phyloP scores from a whole-genome alignment of 2,888 invertebrate species.

The Dione juno region DNA sequence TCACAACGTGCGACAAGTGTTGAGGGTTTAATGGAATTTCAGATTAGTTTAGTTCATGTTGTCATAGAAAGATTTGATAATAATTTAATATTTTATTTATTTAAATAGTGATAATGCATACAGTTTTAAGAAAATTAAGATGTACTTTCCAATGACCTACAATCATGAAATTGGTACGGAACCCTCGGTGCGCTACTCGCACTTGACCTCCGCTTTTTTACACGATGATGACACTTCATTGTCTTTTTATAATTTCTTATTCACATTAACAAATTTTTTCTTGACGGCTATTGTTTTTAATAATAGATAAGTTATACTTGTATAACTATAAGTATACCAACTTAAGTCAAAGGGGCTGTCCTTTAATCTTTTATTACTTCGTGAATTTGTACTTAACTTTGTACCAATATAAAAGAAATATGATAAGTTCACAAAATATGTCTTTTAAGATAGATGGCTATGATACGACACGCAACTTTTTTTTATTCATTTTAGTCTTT shows the following conservation, averaged over 20 bases:
- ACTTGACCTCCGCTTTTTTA: too few relatives aligned
- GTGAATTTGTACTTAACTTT: not conserved
- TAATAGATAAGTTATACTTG: not conserved
- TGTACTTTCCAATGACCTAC: too few relatives aligned
- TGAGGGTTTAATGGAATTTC: conserved; percentile 25
- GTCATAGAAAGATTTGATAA: not conserved
- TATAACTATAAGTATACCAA: not conserved
- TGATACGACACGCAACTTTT: conserved; percentile 38
- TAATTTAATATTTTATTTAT: not conserved
- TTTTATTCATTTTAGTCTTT: conserved; percentile 30
- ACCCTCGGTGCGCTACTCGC: too few relatives aligned
- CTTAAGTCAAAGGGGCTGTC: not conserved
- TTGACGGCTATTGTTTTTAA: too few relatives aligned
- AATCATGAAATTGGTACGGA: too few relatives aligned
- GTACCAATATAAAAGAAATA: conserved; percentile 23
- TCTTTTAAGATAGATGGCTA: conserved; percentile 30
- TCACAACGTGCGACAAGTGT: conserved; percentile 25
- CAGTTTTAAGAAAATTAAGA: not conserved
- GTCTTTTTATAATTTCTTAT: too few relatives aligned
- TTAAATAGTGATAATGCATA: not conserved
- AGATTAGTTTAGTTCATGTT: conserved; percentile 18
- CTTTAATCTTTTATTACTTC: conserved; percentile 11
- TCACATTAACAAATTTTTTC: too few relatives aligned
- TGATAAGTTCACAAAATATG: conserved; percentile 15
- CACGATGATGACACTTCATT: too few relatives aligned